phyloP scores from a whole-genome alignment of 2,888 invertebrate genomes.

The Aporophyla lueneburgensis region DNA sequence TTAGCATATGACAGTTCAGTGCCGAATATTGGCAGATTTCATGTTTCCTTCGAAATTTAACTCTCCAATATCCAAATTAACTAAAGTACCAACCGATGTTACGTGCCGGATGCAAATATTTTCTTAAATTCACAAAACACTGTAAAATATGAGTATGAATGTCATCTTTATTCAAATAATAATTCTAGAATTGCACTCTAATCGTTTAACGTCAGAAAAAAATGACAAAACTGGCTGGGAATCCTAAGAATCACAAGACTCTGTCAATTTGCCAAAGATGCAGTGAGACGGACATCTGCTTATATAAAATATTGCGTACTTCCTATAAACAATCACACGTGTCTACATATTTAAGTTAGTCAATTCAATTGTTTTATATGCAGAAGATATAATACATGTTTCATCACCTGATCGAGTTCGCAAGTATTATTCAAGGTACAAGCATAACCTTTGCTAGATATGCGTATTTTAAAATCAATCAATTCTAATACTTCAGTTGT shows the following conservation, averaged over 20 bases:
- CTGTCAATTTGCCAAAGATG: conserved; percentile 71
- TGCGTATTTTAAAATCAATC: conserved; percentile 14
- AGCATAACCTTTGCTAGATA: neutral
- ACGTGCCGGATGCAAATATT: conserved; percentile 29
- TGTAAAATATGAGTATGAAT: conserved; percentile 12
- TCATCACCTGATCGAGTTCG: conserved; percentile 42
- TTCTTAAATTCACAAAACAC: conserved; percentile 24
- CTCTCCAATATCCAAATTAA: conserved; percentile 12
- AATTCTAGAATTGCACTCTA: conserved; percentile 37
- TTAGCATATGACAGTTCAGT: neutral
- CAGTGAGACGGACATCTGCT: conserved; percentile 15
- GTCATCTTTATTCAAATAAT: conserved; percentile 31
- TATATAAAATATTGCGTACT: conserved; percentile 50
- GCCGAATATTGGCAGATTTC: neutral
- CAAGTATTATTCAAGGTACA: conserved; percentile 38
- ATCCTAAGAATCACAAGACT: conserved; percentile 54
- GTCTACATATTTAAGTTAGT: conserved; percentile 41
- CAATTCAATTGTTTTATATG: conserved; percentile 49
- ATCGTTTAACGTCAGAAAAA: conserved; percentile 51
- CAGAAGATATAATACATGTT: conserved; percentile 41
- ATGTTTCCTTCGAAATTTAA: neutral
- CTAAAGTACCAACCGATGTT: conserved; percentile 10
- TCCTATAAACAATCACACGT: conserved; percentile 58
- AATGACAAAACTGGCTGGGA: conserved; percentile 66
- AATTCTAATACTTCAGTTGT: neutral